phyloP scores from a whole-genome alignment of 2,888 invertebrate genomes.

The Dugesia japonica region DNA sequence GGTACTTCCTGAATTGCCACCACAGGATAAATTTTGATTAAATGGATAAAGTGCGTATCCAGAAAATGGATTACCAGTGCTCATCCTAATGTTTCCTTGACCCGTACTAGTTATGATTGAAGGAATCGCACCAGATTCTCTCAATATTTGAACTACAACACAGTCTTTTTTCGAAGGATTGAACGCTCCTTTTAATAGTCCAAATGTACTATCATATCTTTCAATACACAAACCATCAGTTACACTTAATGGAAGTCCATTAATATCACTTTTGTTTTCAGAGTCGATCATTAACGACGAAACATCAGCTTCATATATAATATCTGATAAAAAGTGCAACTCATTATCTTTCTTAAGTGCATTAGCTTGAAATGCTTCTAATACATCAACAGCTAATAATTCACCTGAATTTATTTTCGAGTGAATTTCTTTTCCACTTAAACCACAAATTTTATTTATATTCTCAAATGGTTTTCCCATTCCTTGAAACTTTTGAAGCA shows the following conservation, averaged over 20 bases:
- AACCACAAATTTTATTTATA: neutral
- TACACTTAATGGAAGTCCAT: conserved; percentile 23
- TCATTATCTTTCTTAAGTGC: neutral
- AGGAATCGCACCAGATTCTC: neutral
- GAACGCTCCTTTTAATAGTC: neutral
- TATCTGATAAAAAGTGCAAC: neutral
- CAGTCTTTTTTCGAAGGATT: neutral
- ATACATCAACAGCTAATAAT: conserved; percentile 14
- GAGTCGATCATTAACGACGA: neutral
- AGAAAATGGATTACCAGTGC: neutral
- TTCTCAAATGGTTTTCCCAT: neutral
- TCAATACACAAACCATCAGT: neutral
- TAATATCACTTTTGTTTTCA: neutral
- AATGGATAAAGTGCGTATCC: neutral
- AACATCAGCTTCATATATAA: conserved; percentile 25
- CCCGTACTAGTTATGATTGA: neutral
- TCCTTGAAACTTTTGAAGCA: conserved; percentile 1
- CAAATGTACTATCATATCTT: neutral
- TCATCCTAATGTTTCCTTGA: neutral
- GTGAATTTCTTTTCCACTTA: neutral
- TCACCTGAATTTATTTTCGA: neutral
- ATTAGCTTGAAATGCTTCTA: conserved; percentile 16
- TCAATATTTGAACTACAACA: neutral
- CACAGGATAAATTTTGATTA: neutral
- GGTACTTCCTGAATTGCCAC: neutral